Evolutionary conservation across 2,797 vertebrate genomes (phyloP).

Genomic region (Hephaestus fuliginosus): DNA sequence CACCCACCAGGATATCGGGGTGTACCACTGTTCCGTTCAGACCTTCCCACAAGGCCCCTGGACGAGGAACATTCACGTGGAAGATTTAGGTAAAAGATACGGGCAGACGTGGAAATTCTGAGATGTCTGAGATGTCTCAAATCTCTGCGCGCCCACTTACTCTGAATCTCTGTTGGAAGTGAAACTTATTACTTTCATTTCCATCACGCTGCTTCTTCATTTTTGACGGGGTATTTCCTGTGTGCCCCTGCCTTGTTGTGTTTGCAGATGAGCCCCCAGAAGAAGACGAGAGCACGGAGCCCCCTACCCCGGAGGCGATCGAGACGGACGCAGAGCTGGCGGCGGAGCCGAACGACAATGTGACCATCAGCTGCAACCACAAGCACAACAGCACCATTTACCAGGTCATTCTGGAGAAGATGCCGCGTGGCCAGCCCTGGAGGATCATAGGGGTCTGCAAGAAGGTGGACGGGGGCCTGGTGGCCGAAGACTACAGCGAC

Average conservation of each 20-base stretch:
- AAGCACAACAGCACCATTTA: constrained; percentile 61
- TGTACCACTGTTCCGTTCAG: constrained; percentile 86
- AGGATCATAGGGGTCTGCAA: constrained; percentile 77
- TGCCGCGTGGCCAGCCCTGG: constrained; percentile 64
- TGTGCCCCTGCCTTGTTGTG: constrained; percentile 25
- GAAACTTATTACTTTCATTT: constrained; percentile 20
- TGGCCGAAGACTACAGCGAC: constrained; percentile 80
- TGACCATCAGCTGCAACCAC: constrained; percentile 80
- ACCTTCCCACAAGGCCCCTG: constrained; percentile 85
- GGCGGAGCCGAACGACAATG: constrained; percentile 70
- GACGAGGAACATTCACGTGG: constrained; percentile 82
- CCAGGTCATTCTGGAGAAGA: constrained; percentile 81
- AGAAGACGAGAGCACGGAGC: constrained; percentile 30
- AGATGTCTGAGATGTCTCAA: not conserved
- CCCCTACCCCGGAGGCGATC: constrained; percentile 26
- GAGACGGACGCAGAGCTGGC: constrained; percentile 34
- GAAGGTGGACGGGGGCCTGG: constrained; percentile 61
- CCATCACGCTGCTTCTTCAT: not conserved
- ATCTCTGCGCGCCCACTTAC: accelerated
- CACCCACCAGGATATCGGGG: constrained; percentile 83
- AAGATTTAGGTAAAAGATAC: constrained; percentile 84
- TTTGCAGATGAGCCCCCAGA: constrained; percentile 78
- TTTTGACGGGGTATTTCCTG: not conserved
- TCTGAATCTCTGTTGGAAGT: constrained; percentile 3
- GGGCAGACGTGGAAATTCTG: not conserved